Evolutionary conservation across 2,888 invertebrate species (phyloP), one percentile per base, ranked within the genome.

Genomic region (Kryphioiulus occultus): DNA sequence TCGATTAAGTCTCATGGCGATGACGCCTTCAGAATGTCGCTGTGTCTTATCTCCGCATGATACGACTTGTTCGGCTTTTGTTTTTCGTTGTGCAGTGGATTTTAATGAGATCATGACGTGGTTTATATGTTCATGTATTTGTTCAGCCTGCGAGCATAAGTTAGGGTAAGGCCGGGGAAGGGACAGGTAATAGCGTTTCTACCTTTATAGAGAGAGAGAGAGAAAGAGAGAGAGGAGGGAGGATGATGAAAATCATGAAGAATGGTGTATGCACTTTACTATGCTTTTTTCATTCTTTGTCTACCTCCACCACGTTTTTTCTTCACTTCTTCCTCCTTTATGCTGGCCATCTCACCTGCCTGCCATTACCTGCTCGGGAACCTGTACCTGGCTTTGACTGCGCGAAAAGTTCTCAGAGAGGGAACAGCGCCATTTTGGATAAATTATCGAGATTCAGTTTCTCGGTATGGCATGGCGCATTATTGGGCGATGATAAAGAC

Each of bases 221-320:
- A 84, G 39, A 32, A 15, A 84, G 84, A 32, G 32, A 84, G 35
- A 35, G 15, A 35, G 35, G 84, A 42, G 22, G 35, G 84, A 39
- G 35, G 84, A 84, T 84, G 84, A 42, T 84, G 84, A 84, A 84
- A 84, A 84, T 84, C 39, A 84, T 84, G 84, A 84, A 84, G 84
- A 84, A 39, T 84, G 84, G 35, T 84, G 68, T 26, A 68, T 68
- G 68, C 68, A 68, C 68, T 68, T 68, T 68, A 68, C 68, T 9
- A 68, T 68, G 68, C 68, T 68, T 68, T 68, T 68, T 68, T 68
- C 68, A 68, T 68, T 68, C 68, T 68, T 68, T 68, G 68, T 68
- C 68, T 68, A 68, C 68, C 68, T 68, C 68, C 68, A 68, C 68
- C 68, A 68, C 26, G 68, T 68, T 68, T 68, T 68, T 68, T 68